Base-by-base conservation (phyloP, 2,797 vertebrate genomes). In the Eulemur coronatus region DNA sequence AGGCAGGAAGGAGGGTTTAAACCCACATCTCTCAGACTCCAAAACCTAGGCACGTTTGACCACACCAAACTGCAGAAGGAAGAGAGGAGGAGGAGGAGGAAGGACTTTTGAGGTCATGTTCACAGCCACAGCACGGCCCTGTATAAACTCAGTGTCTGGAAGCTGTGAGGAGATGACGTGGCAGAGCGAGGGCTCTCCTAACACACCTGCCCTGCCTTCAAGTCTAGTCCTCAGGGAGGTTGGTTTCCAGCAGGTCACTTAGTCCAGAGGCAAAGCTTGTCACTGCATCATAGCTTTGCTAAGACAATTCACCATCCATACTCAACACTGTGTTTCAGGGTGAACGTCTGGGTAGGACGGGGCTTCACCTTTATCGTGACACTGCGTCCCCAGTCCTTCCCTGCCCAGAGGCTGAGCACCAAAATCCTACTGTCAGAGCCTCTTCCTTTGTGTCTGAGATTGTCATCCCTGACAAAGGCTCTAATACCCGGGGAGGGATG, bases 101-200 rank as follows among this genome's bases (percentile, higher is more conserved):
- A 55, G 63, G 46, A 7, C 24, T 30, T 41, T 2, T 17, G 20
- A 33, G 52, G 20, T 78, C 1, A 2, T 0, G 46, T 10, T 12
- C 35, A 17, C 8, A 61, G 61, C 20, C 17, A 2, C 2, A 30
- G 2, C 1, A 14, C 22, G 12, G 13, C 35, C 86, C 65, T 7
- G 0, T 2, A 20, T 18, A 43, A 76, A 38, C 43, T 33, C 11
- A 35, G 33, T 10, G 18, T 10, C 33, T 41, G 5, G 3, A 73
- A 41, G 1, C 65, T 75, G 28, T 1, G 0, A 18, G 13, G 5
- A 59, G n/a, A 10, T 0, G 2, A 17, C 0, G 5, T 67, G 65
- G 50, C 7, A 26, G 41, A 52, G 63, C 0, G 5, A 35, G 59
- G 20, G 4, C n/a, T 50, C n/a, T 55, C 22, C 43, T 9, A 10